Evolutionary conservation across 2,888 invertebrate species (phyloP), one percentile per base, ranked within the genome.

Genomic region (Ctenicera cuprea): DNA sequence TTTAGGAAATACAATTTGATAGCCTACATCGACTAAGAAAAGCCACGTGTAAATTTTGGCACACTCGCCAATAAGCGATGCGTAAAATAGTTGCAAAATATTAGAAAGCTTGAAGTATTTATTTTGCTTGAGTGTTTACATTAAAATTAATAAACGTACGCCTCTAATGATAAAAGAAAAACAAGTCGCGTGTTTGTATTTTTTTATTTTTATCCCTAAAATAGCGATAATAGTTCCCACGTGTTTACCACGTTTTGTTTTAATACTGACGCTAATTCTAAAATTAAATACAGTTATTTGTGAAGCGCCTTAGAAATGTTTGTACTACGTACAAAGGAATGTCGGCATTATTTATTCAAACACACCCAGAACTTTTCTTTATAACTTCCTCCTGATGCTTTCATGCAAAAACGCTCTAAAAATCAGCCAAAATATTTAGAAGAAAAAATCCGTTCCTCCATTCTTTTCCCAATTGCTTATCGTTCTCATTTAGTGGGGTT

Each of bases 41-140:
- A 45, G 18, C 8, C 41, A 45, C 45, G 18, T 45, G 45, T n/a
- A 45, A 45, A 16, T 45, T 45, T 45, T 45, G 45, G 45, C 45
- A 45, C 7, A 45, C 26, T 26, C 26, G 2, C 33, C 4, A 33
- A 9, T 26, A 26, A 2, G 3, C 5, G 26, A 26, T 1, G 33
- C 9, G 33, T 33, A 4, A 33, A 33, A 9, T 5, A 8, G 4
- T 33, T 5, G 26, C 3, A 26, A 26, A 26, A 26, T 26, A 26
- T 26, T 33, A 8, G 33, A 33, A 33, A 33, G 33, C 33, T 33
- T 33, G 5, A 5, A 9, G 33, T 33, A 8, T 33, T 33, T 33
- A 8, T 5, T 33, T 33, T 33, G 33, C n/a, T n/a, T n/a, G n/a
- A n/a, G n/a, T n/a, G n/a, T n/a, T n/a, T n/a, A n/a, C n/a, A n/a